Conservation (phyloP, 2,888 invertebrate genomes). For the Ichneumoninae sp. region DNA sequence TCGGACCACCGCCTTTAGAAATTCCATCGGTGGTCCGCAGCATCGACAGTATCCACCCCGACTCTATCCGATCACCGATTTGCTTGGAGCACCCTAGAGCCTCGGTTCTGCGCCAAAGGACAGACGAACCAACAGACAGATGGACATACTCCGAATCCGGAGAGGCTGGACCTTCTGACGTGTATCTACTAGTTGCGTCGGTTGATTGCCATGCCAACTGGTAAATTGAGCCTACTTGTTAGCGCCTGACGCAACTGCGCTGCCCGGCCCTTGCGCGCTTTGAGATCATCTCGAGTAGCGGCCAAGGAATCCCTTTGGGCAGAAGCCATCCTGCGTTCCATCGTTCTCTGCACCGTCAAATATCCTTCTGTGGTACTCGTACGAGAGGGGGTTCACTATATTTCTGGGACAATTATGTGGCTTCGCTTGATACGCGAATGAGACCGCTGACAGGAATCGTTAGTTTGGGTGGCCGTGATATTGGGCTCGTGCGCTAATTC, state of each 20-base stretch:
- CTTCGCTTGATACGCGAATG: background rate
- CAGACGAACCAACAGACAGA: slow-evolving; percentile 58
- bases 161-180: slow-evolving; percentile 29
- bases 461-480: background rate
- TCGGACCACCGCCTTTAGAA: slow-evolving; percentile 47
- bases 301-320: background rate
- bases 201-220: slow-evolving; percentile 23
- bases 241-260: slow-evolving; percentile 17
- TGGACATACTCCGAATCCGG: slow-evolving; percentile 60
- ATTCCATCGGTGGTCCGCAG: slow-evolving; percentile 11
- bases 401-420: background rate
- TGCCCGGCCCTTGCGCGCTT: background rate
- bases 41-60: slow-evolving; percentile 30
- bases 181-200: slow-evolving; percentile 37
- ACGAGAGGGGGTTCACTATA: background rate
- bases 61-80: slow-evolving; percentile 56
- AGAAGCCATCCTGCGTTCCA: slow-evolving; percentile 1
- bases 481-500: background rate
- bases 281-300: background rate
- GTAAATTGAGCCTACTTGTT: slow-evolving; percentile 19
- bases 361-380: background rate
- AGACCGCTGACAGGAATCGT: background rate
- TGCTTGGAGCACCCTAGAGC: slow-evolving; percentile 23
- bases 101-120: slow-evolving; percentile 53
- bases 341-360: background rate